These are phyloP conservation scores for Drosophila busckii DNA, from an alignment of 1,140 invertebrate species.

Conservation along the genomic window DNA sequence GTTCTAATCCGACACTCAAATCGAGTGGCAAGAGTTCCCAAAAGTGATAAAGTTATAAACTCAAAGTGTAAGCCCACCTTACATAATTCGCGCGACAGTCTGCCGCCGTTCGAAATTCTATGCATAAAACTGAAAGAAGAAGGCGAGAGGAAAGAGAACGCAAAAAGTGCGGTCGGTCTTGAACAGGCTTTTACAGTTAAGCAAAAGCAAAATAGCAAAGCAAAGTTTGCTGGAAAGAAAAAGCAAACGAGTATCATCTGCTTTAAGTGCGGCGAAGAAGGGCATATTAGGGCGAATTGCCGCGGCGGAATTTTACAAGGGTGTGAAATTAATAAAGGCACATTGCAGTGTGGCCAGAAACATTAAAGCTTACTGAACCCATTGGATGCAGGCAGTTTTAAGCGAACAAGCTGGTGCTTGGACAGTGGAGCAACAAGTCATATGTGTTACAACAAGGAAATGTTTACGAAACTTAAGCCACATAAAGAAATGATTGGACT, in stretches of 20 bases:
- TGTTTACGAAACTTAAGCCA: background rate
- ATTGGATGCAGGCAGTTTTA: background rate
- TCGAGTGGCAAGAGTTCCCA: no score
- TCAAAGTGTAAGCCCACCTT: no score
- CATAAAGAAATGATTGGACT: conserved; percentile 1
- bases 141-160: background rate
- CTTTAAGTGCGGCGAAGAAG: conserved; percentile 1
- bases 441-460: background rate
- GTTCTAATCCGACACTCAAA: no score
- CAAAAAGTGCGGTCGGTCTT: background rate
- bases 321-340: background rate
- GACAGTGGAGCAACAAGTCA: background rate
- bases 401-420: background rate
- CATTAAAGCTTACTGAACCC: conserved; percentile 3
- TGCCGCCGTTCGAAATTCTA: background rate
- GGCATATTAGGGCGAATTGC: conserved; percentile 3
- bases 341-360: background rate
- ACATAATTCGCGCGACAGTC: no score
- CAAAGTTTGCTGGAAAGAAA: no score
- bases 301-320: no score
- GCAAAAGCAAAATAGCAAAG: background rate
- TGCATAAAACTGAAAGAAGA: conserved; percentile 6
- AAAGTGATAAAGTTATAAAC: no score
- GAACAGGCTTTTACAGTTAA: background rate
- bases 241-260: conserved; percentile 1